A percentile compares a stretch with the other conserved stretches of the same genome.
phyloP scores from a whole-genome alignment of 2,888 invertebrate species.

The Himalopsyche japonica region DNA sequence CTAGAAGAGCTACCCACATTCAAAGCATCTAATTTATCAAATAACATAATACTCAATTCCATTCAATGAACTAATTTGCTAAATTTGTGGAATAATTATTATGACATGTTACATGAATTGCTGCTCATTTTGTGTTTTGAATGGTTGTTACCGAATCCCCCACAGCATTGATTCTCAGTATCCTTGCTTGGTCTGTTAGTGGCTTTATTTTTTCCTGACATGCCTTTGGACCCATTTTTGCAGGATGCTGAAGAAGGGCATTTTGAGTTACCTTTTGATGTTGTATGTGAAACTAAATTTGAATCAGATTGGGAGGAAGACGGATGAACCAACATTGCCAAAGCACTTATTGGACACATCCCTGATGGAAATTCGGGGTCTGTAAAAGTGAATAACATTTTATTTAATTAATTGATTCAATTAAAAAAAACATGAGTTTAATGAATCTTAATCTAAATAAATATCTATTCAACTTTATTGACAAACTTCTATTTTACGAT shows the following conservation, averaged over 20 bases:
- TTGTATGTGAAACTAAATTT: constrained; percentile 44
- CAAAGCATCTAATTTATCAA: not conserved
- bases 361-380: not conserved
- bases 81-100: not conserved
- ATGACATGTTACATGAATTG: constrained; percentile 38
- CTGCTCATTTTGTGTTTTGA: constrained; percentile 55
- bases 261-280: constrained; percentile 43
- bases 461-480: too few relatives aligned
- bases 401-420: not conserved
- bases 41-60: not conserved
- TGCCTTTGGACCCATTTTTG: constrained; percentile 46
- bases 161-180: constrained; percentile 57
- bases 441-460: not conserved
- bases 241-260: constrained; percentile 45
- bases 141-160: constrained; percentile 58
- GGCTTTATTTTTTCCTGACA: constrained; percentile 46
- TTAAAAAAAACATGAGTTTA: not conserved
- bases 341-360: constrained; percentile 12
- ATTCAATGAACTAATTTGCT: not conserved
- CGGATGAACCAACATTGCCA: constrained; percentile 12
- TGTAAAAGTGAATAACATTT: not conserved
- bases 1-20: not conserved
- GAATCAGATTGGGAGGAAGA: constrained; percentile 34
- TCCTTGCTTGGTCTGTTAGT: constrained; percentile 56
- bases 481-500: too few relatives aligned